Percentiles rank a stretch among this genome's conserved stretches.
phyloP scores from a whole-genome alignment of 1,140 invertebrate species.

The Callitettix versicolor region DNA sequence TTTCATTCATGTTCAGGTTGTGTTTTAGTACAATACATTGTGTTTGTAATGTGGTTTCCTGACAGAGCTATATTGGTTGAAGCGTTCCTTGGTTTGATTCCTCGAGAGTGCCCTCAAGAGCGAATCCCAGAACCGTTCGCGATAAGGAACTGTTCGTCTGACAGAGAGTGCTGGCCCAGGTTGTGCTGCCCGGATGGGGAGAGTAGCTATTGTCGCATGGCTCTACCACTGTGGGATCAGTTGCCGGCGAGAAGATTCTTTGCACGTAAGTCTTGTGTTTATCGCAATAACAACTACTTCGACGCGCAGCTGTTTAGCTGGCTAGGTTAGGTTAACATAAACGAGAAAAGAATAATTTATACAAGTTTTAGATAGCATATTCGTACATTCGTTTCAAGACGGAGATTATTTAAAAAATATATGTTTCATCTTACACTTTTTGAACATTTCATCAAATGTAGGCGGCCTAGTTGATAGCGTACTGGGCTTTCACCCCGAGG shows the following conservation, averaged over 20 bases:
- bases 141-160: conserved; percentile 48
- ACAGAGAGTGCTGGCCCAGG: conserved; percentile 55
- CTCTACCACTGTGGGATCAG: conserved; percentile 42
- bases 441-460: no score
- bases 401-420: no score
- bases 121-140: conserved; percentile 53
- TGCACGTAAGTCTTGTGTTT: conserved; percentile 9
- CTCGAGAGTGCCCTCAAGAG: conserved; percentile 39
- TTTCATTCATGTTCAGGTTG: no score
- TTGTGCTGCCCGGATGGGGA: conserved; percentile 56
- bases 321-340: no score
- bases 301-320: no score
- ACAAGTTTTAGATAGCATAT: no score
- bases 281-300: conserved; percentile 8
- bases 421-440: no score
- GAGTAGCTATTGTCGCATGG: conserved; percentile 51
- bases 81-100: conserved; percentile 13
- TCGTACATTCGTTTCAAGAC: no score
- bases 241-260: conserved; percentile 8
- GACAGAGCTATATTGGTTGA: not conserved
- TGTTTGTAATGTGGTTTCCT: not conserved
- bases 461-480: no score
- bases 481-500: no score
- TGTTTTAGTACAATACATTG: no score
- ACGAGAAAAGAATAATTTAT: no score